Percentiles rank a stretch among this genome's conserved stretches.
Conservation (phyloP, 2,888 invertebrate species). For the Ochropleura plecta region DNA sequence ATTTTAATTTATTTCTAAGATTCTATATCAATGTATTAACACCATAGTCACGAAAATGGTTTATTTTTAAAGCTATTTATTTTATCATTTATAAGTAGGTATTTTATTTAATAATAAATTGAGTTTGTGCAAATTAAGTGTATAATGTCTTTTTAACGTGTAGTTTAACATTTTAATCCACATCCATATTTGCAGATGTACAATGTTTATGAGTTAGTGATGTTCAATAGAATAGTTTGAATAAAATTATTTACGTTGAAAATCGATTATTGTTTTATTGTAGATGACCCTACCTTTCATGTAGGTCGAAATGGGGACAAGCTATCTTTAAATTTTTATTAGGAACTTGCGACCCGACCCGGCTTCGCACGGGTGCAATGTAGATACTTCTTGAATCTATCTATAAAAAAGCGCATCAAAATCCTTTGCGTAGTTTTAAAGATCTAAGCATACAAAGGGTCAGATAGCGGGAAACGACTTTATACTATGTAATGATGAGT, state of each 20-base stretch:
- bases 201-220: slow-evolving; percentile 90
- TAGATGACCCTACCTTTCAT: background rate
- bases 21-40: slow-evolving; percentile 85
- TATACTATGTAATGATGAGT: no score
- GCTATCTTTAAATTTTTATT: no score
- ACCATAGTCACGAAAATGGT: slow-evolving; percentile 82
- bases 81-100: slow-evolving; percentile 84
- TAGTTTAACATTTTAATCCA: slow-evolving; percentile 78
- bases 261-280: slow-evolving; percentile 82
- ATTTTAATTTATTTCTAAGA: slow-evolving; percentile 79
- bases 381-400: no score
- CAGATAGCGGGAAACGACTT: no score
- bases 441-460: no score
- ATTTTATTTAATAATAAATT: slow-evolving; percentile 86
- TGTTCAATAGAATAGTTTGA: slow-evolving; percentile 91
- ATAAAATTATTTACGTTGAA: slow-evolving; percentile 91
- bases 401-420: no score
- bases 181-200: slow-evolving; percentile 90
- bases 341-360: no score
- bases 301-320: background rate
- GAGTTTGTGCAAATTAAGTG: slow-evolving; percentile 86
- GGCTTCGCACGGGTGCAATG: no score
- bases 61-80: slow-evolving; percentile 88
- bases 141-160: slow-evolving; percentile 79
- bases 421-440: no score